Base-by-base conservation (phyloP, 2,113 vertebrate genomes). In the Psammodynastes pulverulentus region DNA sequence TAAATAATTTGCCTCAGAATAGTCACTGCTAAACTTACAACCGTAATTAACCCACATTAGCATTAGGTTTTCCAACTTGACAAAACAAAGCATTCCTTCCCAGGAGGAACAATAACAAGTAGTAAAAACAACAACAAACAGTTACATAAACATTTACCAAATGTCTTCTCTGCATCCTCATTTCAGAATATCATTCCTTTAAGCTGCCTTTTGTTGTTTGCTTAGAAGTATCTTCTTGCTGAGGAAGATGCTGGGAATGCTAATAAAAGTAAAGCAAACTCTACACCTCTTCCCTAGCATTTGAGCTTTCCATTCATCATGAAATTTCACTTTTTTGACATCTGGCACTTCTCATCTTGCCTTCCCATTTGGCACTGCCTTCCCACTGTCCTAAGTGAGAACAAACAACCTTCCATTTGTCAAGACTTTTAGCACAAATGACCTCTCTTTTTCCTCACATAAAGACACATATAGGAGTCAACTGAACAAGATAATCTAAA, bases 311-410 rank as follows among this genome's bases (percentile, higher is more conserved):
- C 26, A 24, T 2, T 91, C 79, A 58, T 92, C 56, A 89, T 90
- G 72, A 89, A 90, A 79, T 67, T 43, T 79, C 86, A 67, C 90
- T 84, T 96, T 94, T 97, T 96, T 96, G 96, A 90, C 91, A 91
- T 56, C 17, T 91, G 90, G 93, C 90, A 94, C 26, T 92, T 91
- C 86, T 79, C 87, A 85, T 46, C 72, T 13, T 89, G 84, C n/a
- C 7, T 92, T 67, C 51, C 94, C 95, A 84, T 96, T 96, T 97
- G 95, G 72, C 87, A 49, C 12, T 49, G 43, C 62, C 34, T 88
- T 54, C n/a, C 93, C 43, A 39, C 94, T 90, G 72, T 48, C 84
- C 3, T 0, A 15, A 53, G 51, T 86, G 90, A 34, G 86, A 89
- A 79, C 13, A 94, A 56, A n/a, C 1, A 52, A 24, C 93, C 85